These are phyloP conservation scores for Sphecodes monilicornis DNA, from an alignment of 2,888 invertebrate species.

Conservation along the genomic window DNA sequence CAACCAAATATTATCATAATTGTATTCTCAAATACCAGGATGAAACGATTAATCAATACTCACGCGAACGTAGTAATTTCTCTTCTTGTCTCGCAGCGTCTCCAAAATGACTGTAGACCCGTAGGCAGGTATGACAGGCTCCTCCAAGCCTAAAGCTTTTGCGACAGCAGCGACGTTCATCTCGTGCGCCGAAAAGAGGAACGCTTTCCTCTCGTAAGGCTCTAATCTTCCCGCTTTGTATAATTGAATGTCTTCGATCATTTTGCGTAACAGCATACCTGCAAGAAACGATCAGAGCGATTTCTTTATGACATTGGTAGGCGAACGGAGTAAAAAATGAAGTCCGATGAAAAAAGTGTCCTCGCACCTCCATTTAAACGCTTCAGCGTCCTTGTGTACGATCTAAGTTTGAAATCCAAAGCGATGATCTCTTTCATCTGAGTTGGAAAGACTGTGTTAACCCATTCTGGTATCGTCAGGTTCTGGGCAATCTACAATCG, in stretches of 20 bases:
- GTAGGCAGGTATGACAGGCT: slow-evolving; percentile 77
- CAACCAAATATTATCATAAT: too few relatives aligned
- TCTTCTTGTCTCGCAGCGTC: slow-evolving; percentile 75
- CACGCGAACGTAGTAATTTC: slow-evolving; percentile 76
- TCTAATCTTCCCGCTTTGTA: slow-evolving; percentile 65
- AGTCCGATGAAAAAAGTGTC: background rate
- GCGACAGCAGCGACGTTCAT: slow-evolving; percentile 77
- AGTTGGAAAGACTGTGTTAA: slow-evolving; percentile 80
- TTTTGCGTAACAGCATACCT: slow-evolving; percentile 77
- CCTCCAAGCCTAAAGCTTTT: slow-evolving; percentile 74
- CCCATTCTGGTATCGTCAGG: slow-evolving; percentile 84
- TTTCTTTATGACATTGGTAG: background rate
- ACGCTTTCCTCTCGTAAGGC: slow-evolving; percentile 76
- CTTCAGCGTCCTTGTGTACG: slow-evolving; percentile 80
- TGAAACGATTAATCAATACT: slow-evolving; percentile 9
- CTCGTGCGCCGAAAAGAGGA: slow-evolving; percentile 78
- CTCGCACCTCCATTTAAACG: slow-evolving; percentile 82
- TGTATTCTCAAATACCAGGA: background rate
- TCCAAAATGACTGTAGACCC: slow-evolving; percentile 80
- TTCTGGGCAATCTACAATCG: slow-evolving; percentile 76
- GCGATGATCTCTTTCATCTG: slow-evolving; percentile 82
- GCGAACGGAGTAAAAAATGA: background rate
- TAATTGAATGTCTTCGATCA: slow-evolving; percentile 76
- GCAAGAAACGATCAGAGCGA: background rate
- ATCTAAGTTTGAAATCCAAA: slow-evolving; percentile 82